A percentile compares a stretch with the other conserved stretches of the same genome.
Conservation (phyloP, 1,140 invertebrate species). For the Bombus huntii region DNA sequence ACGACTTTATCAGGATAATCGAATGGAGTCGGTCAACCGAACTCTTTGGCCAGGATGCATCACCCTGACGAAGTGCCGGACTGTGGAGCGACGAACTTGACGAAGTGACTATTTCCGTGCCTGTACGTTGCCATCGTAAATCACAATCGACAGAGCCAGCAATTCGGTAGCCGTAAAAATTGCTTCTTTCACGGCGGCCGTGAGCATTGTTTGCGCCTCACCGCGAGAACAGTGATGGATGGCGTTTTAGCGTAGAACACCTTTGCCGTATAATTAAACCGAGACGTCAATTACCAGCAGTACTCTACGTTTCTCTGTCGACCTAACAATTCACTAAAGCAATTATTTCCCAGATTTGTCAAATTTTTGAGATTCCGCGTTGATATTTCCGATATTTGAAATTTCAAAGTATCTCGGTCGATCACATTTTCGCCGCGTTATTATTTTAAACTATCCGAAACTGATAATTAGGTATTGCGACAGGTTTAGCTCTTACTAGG, state of each 20-base stretch:
- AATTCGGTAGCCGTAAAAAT: constrained; percentile 60
- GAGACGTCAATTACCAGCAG: not conserved
- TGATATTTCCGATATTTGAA: too few relatives aligned
- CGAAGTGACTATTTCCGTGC: constrained; percentile 66
- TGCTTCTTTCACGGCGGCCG: constrained; percentile 37
- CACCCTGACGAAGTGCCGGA: constrained; percentile 54
- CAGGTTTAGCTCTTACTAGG: too few relatives aligned
- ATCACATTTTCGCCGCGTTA: too few relatives aligned
- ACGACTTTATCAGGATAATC: constrained; percentile 70
- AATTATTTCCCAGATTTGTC: not conserved
- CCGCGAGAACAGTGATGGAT: constrained; percentile 14
- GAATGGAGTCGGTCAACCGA: constrained; percentile 51
- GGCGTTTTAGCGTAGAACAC: not conserved
- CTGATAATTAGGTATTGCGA: too few relatives aligned
- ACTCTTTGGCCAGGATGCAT: constrained; percentile 30
- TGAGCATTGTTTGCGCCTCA: constrained; percentile 45
- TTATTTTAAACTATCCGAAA: too few relatives aligned
- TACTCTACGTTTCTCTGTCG: not conserved
- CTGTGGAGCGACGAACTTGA: constrained; percentile 57
- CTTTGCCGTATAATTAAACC: constrained; percentile 27
- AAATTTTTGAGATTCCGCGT: not conserved
- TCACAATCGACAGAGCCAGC: constrained; percentile 58
- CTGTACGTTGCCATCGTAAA: constrained; percentile 53
- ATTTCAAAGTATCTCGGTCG: too few relatives aligned
- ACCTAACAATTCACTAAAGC: too few relatives aligned